These are phyloP conservation scores for Speoplatyrhinus poulsoni DNA, from an alignment of 2,113 vertebrate species.

Conservation along the genomic window DNA sequence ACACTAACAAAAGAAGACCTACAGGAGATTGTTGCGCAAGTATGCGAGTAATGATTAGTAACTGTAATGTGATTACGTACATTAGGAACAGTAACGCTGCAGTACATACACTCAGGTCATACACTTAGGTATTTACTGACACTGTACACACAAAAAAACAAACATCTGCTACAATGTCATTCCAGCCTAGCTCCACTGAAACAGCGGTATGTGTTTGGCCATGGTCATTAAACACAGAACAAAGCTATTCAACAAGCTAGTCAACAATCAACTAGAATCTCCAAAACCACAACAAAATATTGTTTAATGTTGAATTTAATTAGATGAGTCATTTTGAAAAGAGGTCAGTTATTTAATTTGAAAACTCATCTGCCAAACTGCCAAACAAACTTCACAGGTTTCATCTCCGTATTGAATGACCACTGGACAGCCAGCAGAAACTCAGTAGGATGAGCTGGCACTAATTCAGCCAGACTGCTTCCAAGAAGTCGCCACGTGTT, in stretches of 20 bases:
- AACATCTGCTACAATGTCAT: slow-evolving; percentile 4
- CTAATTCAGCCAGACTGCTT: slow-evolving; percentile 34
- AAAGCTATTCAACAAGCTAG: too few relatives aligned
- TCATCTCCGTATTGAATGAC: slow-evolving; percentile 39
- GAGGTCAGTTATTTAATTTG: too few relatives aligned
- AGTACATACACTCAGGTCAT: not conserved
- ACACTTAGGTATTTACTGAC: slow-evolving; percentile 17
- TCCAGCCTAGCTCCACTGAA: slow-evolving; percentile 4
- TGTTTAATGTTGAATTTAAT: too few relatives aligned
- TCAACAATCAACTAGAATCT: too few relatives aligned
- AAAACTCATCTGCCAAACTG: too few relatives aligned
- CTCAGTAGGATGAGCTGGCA: slow-evolving; percentile 46
- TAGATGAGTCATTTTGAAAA: too few relatives aligned
- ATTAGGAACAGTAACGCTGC: too few relatives aligned
- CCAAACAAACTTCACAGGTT: slow-evolving; percentile 10
- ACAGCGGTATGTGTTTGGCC: slow-evolving; percentile 1
- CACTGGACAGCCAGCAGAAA: slow-evolving; percentile 43
- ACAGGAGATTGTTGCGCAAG: too few relatives aligned
- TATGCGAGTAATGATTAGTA: too few relatives aligned
- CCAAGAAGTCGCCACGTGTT: slow-evolving; percentile 53
- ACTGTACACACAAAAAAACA: slow-evolving; percentile 1
- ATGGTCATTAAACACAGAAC: not conserved
- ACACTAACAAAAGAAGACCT: too few relatives aligned
- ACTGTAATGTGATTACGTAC: too few relatives aligned
- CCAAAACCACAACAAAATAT: too few relatives aligned